A percentile compares a stretch with the other conserved stretches of the same genome.
phyloP scores from a whole-genome alignment of 2,113 vertebrate genomes.

The Nibea coibor region DNA sequence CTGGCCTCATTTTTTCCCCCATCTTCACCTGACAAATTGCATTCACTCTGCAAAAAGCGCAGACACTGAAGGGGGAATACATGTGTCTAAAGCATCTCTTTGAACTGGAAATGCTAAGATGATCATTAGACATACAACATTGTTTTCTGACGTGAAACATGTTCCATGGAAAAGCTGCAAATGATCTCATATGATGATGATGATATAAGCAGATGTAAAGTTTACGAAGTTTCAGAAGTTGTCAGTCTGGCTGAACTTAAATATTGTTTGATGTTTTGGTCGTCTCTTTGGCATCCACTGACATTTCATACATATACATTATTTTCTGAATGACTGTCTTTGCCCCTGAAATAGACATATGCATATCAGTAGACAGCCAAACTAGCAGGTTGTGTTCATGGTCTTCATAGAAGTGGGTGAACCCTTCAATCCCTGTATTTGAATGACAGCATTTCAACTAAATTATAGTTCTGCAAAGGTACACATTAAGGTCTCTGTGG shows the following conservation, averaged over 20 bases:
- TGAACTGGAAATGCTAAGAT: constrained; percentile 64
- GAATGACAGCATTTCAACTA: constrained; percentile 52
- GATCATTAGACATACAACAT: constrained; percentile 69
- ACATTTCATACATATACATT: background rate
- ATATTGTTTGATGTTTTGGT: background rate
- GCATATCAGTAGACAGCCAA: constrained; percentile 41
- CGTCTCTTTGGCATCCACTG: background rate
- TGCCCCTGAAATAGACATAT: constrained; percentile 25
- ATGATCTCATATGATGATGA: constrained; percentile 39
- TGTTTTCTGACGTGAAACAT: constrained; percentile 65
- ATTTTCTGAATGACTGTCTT: background rate
- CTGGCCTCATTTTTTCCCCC: constrained; percentile 70
- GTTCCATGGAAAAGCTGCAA: constrained; percentile 42
- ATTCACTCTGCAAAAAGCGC: constrained; percentile 61
- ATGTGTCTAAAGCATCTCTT: constrained; percentile 73
- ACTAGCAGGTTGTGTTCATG: constrained; percentile 32
- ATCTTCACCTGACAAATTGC: constrained; percentile 81
- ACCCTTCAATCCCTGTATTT: constrained; percentile 51
- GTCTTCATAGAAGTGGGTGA: constrained; percentile 40
- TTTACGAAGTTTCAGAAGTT: constrained; percentile 51
- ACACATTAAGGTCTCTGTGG: constrained; percentile 47
- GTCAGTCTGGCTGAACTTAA: constrained; percentile 6
- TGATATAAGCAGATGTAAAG: constrained; percentile 34
- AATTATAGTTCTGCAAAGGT: constrained; percentile 49
- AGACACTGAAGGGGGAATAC: constrained; percentile 66